Conservation (phyloP, 2,797 vertebrate species). For the Oryzias sinensis region DNA sequence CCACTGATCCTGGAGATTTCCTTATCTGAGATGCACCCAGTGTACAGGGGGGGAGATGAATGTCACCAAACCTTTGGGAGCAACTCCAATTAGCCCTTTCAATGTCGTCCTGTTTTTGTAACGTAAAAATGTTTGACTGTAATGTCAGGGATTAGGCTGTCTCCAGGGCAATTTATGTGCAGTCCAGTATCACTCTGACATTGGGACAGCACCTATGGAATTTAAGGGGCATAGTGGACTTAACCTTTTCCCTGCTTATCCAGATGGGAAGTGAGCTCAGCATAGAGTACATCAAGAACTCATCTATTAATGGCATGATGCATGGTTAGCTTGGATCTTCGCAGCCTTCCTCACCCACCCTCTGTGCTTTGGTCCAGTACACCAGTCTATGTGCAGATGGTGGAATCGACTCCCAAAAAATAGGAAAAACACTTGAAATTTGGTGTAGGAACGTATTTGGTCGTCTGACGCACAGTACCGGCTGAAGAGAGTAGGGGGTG, state of each 20-base stretch:
- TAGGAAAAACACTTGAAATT: not conserved
- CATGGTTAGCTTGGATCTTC: not conserved
- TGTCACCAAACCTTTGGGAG: not conserved
- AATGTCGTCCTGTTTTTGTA: not conserved
- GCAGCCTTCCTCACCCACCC: not conserved
- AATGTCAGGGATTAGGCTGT: not conserved
- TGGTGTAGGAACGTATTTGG: not conserved
- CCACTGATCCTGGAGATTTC: not conserved
- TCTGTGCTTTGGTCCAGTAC: slow-evolving; percentile 3
- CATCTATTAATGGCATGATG: not conserved
- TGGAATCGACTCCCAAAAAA: slow-evolving; percentile 5
- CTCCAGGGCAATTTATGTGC: not conserved
- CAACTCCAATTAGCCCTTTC: not conserved
- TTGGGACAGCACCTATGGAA: not conserved
- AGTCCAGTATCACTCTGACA: not conserved
- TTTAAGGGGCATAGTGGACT: not conserved
- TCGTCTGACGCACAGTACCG: not conserved
- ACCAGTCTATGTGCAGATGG: slow-evolving; percentile 6
- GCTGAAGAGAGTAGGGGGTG: not conserved
- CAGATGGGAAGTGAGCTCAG: not conserved
- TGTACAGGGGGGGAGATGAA: not conserved
- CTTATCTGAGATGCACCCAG: not conserved
- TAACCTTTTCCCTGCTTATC: not conserved
- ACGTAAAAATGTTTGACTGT: not conserved
- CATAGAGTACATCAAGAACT: not conserved